phyloP scores from a whole-genome alignment of 1,140 invertebrate genomes.

The Dufourea novaeangliae region DNA sequence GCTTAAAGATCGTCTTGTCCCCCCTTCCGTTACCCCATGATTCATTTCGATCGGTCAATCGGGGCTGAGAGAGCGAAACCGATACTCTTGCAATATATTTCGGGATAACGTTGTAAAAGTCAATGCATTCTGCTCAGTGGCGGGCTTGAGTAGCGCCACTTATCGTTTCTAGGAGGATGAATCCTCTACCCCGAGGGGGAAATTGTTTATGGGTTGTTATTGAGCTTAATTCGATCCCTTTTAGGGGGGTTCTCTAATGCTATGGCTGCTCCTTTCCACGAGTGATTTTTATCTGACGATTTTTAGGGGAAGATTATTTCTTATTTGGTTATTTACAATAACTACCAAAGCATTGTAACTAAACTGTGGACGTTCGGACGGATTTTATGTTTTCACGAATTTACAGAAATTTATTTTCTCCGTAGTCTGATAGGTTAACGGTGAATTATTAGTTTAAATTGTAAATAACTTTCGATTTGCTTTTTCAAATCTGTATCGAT shows the following conservation, averaged over 20 bases:
- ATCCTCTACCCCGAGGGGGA: background rate
- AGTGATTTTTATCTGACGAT: background rate
- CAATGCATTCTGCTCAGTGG: background rate
- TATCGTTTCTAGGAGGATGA: slow-evolving; percentile 7
- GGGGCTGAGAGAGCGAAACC: background rate
- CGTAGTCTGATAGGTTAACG: no score
- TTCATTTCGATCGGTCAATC: slow-evolving; percentile 49
- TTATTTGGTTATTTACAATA: background rate
- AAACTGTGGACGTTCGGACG: no score
- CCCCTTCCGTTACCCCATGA: slow-evolving; percentile 49
- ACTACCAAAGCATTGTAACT: no score
- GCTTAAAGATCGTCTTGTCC: slow-evolving; percentile 30
- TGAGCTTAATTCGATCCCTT: background rate
- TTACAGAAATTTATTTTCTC: no score
- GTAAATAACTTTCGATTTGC: no score
- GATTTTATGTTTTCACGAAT: no score
- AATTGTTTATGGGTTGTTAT: slow-evolving; percentile 18
- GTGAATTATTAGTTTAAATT: no score
- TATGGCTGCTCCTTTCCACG: background rate
- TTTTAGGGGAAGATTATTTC: background rate
- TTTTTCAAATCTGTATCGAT: no score
- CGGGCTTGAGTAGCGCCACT: slow-evolving; percentile 1
- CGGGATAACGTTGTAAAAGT: slow-evolving; percentile 3
- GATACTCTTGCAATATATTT: background rate
- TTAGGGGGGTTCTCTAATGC: background rate